Base-by-base conservation (phyloP, 2,888 invertebrate genomes). In the Stegophylla sp. region DNA sequence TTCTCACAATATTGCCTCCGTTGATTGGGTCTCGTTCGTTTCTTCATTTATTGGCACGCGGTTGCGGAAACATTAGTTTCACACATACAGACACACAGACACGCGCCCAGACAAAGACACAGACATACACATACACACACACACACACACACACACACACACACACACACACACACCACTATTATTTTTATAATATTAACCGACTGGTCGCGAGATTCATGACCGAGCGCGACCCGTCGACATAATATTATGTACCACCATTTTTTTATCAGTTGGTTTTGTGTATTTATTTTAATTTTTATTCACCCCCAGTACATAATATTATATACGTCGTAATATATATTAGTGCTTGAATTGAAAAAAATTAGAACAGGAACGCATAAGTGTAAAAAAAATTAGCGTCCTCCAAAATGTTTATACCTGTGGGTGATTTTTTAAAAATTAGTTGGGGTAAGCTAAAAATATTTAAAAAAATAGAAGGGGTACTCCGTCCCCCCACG, bases 11-110 rank as follows among this genome's bases (percentile, higher is more conserved):
- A 34, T 34, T 34, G 67, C 77, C 67, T 77, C 77, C 69, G 77
- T 77, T 77, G 77, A 77, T 77, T 77, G 69, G 77, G 56, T 67
- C 56, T 51, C 45, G 67, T 51, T 75, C 75, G 53, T 66, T 75
- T 75, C n/a, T 66, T 75, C 75, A 75, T 75, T 75, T 75, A 75
- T 79, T 69, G 77, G 75, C 75, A 64, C 48, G 20, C 75, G 34
- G 61, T 75, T 63, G 34, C 34, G 34, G 48, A 75, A 63, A 75
- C 75, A 75, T 64, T 75, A 64, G 51, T 75, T 51, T 75, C n/a
- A 34, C 61, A 34, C 63, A 9, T 45, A 43, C 66, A n/a, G n/a
- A 34, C 26, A 28, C 17, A 66, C 64, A 41, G 4, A 20, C 20
- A 5, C 3, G 0, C 4, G 13, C 34, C 3, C 9, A 34, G 34